Base-by-base conservation (phyloP, 2,113 vertebrate species). In the Ochotona curzoniae region DNA sequence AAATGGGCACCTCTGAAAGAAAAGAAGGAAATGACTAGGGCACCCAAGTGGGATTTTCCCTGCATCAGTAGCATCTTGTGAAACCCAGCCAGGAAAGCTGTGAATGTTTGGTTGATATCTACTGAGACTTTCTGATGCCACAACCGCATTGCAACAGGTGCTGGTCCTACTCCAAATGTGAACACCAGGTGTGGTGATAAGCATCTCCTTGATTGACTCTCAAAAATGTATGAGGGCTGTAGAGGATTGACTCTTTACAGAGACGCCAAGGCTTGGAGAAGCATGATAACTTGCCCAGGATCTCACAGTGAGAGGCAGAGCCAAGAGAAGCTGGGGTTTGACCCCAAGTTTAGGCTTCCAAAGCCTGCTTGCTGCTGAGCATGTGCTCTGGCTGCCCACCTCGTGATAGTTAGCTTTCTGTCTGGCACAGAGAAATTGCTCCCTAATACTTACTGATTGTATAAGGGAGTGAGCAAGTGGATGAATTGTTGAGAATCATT, bases 311-410 rank as follows among this genome's bases (percentile, higher is more conserved):
- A 44, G 60, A 66, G 54, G 18, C 1, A 2, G 32, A 71, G 32
- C 11, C 38, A 8, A n/a, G 74, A 81, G 74, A 81, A 61, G 20
- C 30, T 20, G 7, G 14, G 20, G 4, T 30, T 28, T 49, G 84
- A 47, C 54, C 38, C 13, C n/a, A 63, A 60, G 47, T 38, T 21
- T 3, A 2, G 38, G n/a, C 70, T 86, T 44, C 54, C 21, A 54
- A 13, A 44, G 38, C 38, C 38, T 44, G 38, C 38, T 44, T 44
- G 38, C 38, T 44, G 38, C 38, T 44, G 38, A 28, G 7, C 2
- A 6, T 38, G 38, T 0, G 0, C 38, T 8, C 15, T 0, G 1
- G 66, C 73, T 21, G 1, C 44, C 47, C 20, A 35, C 3, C 1
- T 17, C 21, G 11, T 51, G n/a, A 54, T 38, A 18, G 66, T 44